Conservation (phyloP, 2,113 vertebrate species). For the Sisor rabdophorus region DNA sequence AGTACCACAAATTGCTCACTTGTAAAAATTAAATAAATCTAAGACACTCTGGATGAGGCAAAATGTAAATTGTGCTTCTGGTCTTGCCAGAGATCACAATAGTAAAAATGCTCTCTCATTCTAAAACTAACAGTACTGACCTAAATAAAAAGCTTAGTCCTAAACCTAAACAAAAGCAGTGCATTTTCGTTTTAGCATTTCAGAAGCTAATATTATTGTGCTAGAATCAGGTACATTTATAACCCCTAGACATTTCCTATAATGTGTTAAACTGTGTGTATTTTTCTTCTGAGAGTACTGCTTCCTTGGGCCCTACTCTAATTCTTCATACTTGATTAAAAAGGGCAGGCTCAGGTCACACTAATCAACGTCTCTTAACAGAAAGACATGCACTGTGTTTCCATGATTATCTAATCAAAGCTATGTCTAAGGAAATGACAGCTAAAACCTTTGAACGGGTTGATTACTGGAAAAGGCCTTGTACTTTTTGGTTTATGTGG, state of each 20-base stretch:
- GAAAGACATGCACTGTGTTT: constrained; percentile 22
- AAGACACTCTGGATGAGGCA: no score
- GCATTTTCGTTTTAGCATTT: background rate
- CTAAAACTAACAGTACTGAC: background rate
- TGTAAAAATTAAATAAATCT: no score
- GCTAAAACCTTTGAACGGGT: constrained; percentile 9
- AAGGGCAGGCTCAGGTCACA: constrained; percentile 34
- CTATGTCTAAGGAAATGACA: constrained; percentile 36
- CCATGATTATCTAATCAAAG: constrained; percentile 37
- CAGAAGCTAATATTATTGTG: background rate
- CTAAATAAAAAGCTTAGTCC: background rate
- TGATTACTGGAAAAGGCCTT: constrained; percentile 20
- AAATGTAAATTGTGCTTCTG: no score
- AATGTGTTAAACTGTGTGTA: background rate
- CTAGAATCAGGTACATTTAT: background rate
- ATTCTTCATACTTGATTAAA: constrained; percentile 32
- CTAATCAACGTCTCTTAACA: constrained; percentile 37
- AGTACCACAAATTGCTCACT: no score
- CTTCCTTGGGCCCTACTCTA: background rate
- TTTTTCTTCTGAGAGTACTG: background rate
- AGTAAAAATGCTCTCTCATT: background rate
- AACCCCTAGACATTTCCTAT: background rate
- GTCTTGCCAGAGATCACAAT: background rate
- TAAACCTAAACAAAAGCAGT: background rate
- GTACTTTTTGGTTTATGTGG: constrained; percentile 7